Evolutionary conservation across 64 coral and sea anemone species (phyloP).

Genomic region (Orbicella faveolata): DNA sequence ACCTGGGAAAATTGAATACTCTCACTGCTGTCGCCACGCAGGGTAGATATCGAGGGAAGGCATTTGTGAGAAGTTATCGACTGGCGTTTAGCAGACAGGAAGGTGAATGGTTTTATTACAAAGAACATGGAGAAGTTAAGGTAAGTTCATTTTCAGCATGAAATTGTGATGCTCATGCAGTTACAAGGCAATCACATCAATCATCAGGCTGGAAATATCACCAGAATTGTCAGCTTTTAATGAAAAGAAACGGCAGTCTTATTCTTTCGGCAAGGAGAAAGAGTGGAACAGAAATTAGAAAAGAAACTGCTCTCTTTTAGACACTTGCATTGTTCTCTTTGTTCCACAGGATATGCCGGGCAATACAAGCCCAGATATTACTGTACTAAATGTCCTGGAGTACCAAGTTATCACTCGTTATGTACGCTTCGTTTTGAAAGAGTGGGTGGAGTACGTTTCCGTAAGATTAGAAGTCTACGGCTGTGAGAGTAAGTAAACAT

Average conservation of each 20-base stretch:
- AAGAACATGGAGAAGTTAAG: constrained; percentile 20
- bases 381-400: neutral
- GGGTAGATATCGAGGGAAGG: neutral
- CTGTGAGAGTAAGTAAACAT: constrained; percentile 4
- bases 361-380: neutral
- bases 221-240: no score
- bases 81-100: constrained; percentile 6
- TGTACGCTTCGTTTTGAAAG: neutral
- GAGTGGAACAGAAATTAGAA: no score
- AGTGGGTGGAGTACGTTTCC: constrained; percentile 16
- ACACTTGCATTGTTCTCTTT: neutral
- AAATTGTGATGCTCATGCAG: neutral
- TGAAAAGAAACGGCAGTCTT: no score
- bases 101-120: constrained; percentile 51
- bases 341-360: neutral
- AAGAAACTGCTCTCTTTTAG: no score
- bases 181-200: no score
- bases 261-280: no score
- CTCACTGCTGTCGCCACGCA: constrained; percentile 29
- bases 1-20: neutral
- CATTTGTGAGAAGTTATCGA: neutral
- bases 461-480: constrained; percentile 22
- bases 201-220: no score
- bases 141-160: neutral
- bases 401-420: constrained; percentile 15